These are phyloP conservation scores for Pedicia rivosa DNA, from an alignment of 2,888 invertebrate species.

Conservation along the genomic window DNA sequence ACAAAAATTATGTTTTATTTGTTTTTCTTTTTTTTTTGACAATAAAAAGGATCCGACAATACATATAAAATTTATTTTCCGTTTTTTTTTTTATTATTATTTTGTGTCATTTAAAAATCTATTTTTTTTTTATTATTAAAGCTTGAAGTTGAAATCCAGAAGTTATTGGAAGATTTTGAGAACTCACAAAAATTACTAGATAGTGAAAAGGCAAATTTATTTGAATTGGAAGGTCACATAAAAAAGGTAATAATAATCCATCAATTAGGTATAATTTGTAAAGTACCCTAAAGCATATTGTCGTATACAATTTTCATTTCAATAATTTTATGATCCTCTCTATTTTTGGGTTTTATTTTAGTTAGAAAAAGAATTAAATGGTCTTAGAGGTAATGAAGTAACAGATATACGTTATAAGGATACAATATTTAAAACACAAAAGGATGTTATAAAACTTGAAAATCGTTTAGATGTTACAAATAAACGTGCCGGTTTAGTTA, in stretches of 20 bases:
- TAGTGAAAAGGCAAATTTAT: conserved; percentile 23
- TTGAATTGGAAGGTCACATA: conserved; percentile 36
- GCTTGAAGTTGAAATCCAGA: background rate
- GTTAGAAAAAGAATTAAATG: conserved; percentile 27
- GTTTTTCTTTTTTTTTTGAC: background rate
- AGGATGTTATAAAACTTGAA: conserved; percentile 45
- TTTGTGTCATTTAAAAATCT: too few relatives aligned
- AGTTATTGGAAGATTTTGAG: conserved; percentile 14
- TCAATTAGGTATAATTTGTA: too few relatives aligned
- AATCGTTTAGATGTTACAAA: conserved; percentile 61
- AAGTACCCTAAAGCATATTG: too few relatives aligned
- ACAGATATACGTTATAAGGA: conserved; percentile 33
- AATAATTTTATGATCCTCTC: background rate
- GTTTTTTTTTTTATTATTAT: too few relatives aligned
- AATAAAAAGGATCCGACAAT: too few relatives aligned
- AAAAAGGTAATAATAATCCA: conserved; percentile 20
- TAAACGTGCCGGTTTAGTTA: conserved; percentile 57
- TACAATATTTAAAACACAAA: conserved; percentile 27
- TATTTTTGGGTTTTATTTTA: conserved; percentile 8
- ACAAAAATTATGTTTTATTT: background rate
- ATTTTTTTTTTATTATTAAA: too few relatives aligned
- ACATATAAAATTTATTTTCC: too few relatives aligned
- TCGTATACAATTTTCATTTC: background rate
- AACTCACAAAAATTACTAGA: conserved; percentile 19
- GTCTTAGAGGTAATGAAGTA: conserved; percentile 30